Base-by-base conservation (phyloP, 2,113 vertebrate species). In the Octodon degus region DNA sequence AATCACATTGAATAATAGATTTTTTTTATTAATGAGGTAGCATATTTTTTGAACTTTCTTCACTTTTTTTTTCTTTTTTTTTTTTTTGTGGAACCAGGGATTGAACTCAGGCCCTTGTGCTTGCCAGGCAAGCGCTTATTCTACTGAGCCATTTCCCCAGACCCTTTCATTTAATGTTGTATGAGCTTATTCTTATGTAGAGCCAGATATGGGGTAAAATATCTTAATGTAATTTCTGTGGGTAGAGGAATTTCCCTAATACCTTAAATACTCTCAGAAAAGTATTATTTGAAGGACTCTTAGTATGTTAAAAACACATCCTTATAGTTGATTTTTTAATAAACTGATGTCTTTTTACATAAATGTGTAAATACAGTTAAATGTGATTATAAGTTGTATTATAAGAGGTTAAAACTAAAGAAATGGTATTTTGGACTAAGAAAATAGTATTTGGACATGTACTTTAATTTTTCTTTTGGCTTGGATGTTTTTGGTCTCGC, bases 171-270 rank as follows among this genome's bases (percentile, higher is more conserved):
- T 55, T 55, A 55, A 55, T 16, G 55, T 55, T 55, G 12, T 55
- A 55, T 55, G 55, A 91, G 37, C 22, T 94, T 62, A 55, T 97
- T 91, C 63, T 96, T 47, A 93, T 92, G 89, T 95, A 47, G 37
- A 96, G 65, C 43, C 47, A 82, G 5, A 34, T 62, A 55, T 90
- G 16, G 32, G 50, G 81, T 43, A 94, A 88, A 81, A 94, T 95
- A 81, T 86, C 68, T 97, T 94, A n/a, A 68, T 91, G 84, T 60
- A 92, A 80, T 97, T 92, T 95, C 86, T 90, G 34, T 89, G 74
- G 89, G 55, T 94, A 50, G 72, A 13, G n/a, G 58, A 85, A 93
- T 47, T 82, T 3, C 1, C 19, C 27, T 89, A 19, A 72, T 95
- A 30, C 9, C 40, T 82, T 95, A 86, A 70, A 85, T 77, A 86